phyloP scores from a whole-genome alignment of 2,113 vertebrate genomes.

The Cisticola juncidis region DNA sequence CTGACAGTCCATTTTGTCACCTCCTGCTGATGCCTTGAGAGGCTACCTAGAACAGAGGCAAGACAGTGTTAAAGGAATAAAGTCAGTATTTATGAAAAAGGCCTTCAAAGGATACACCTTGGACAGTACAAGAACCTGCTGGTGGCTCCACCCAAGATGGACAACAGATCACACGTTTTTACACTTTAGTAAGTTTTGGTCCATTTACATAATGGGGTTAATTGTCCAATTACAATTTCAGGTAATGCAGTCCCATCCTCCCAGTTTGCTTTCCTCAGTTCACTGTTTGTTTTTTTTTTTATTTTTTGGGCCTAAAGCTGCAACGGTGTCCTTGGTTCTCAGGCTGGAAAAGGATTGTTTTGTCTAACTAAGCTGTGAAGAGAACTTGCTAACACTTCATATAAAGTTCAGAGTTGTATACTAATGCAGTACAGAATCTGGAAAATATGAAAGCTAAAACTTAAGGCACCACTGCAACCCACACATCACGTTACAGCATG shows the following conservation, averaged over 20 bases:
- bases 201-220: background rate
- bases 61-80: background rate
- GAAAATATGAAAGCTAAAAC: background rate
- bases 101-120: background rate
- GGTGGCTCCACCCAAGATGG: background rate
- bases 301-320: background rate
- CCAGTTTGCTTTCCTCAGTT: background rate
- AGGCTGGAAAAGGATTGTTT: background rate
- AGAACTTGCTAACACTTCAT: background rate
- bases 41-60: background rate
- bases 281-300: background rate
- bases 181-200: background rate
- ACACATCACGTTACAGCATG: background rate
- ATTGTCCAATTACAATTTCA: background rate
- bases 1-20: conserved; percentile 6
- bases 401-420: background rate
- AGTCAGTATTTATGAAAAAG: background rate
- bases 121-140: background rate
- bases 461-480: background rate
- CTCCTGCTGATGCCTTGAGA: background rate
- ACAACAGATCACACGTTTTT: background rate
- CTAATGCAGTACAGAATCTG: background rate
- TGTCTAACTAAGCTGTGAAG: background rate
- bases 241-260: background rate
- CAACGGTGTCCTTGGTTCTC: background rate